These are phyloP conservation scores for Hyperoplus immaculatus DNA, from an alignment of 2,797 vertebrate genomes.

Conservation along the genomic window DNA sequence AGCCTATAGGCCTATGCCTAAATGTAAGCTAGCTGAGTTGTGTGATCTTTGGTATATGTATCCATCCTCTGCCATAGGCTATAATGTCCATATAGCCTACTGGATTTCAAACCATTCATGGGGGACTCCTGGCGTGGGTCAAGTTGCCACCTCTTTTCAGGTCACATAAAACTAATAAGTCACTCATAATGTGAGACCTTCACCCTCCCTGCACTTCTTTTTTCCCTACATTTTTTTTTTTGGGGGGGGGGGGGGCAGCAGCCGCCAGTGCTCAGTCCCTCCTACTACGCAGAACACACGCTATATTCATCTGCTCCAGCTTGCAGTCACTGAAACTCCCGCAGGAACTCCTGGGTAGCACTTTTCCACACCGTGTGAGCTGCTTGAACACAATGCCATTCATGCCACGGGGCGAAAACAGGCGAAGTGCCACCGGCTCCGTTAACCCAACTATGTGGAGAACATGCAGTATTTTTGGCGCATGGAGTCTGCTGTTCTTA, in stretches of 20 bases:
- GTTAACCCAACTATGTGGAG: constrained; percentile 80
- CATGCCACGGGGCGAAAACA: constrained; percentile 73
- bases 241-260: constrained; percentile 17
- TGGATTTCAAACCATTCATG: constrained; percentile 33
- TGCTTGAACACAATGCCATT: constrained; percentile 71
- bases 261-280: constrained; percentile 78
- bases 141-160: constrained; percentile 59
- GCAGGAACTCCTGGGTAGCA: constrained; percentile 76
- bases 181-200: constrained; percentile 29
- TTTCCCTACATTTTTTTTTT: constrained; percentile 10
- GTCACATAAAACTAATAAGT: constrained; percentile 28
- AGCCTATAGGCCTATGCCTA: background rate
- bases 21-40: background rate
- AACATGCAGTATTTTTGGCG: constrained; percentile 77
- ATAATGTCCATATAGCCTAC: background rate
- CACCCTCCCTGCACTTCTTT: constrained; percentile 45
- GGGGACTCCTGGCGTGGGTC: constrained; percentile 31
- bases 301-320: constrained; percentile 87
- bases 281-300: constrained; percentile 88
- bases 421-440: constrained; percentile 63
- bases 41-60: background rate
- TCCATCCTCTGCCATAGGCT: background rate
- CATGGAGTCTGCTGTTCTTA: constrained; percentile 80
- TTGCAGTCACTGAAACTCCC: constrained; percentile 82
- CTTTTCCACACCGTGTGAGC: constrained; percentile 60